Evolutionary conservation across 2,888 invertebrate genomes (phyloP), one percentile per base, ranked within the genome.

Genomic region (Apamea epomidion): DNA sequence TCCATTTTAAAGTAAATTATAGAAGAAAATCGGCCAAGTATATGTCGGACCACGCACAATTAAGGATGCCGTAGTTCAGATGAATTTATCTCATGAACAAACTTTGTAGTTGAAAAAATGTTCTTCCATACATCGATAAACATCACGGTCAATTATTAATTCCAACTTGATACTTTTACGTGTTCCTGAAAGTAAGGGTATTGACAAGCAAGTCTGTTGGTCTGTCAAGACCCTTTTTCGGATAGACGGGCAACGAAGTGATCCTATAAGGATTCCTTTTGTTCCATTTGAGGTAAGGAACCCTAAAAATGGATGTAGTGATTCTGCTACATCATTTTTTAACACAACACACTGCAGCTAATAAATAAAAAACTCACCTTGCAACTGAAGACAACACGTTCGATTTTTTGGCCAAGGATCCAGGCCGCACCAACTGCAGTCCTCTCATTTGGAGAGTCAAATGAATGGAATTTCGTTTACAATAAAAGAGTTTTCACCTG

Each of bases 351-450:
- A 67, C 32, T 14, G 21, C 16, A 37, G 7, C 2, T 29, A n/a
- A 45, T 29, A 12, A n/a, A 67, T 42, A 65, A 54, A 73, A 37
- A 65, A 72, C 92, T 91, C 85, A 95, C 95, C 91, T 92, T 64
- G 90, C 85, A 51, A 88, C 90, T 18, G 91, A 85, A n/a, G 91
- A 83, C 14, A 93, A 45, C 21, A 87, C 73, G 32, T 87, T 89
- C 32, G 89, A 83, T 87, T 93, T 93, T 5, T 70, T 18, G 14
- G 84, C 83, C 37, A 91, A 70, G 58, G 91, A 88, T 51, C 87
- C 83, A 2, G 84, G 81, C 25, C 85, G 80, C 10, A 88, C 83
- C 69, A 92, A 82, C 83, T 93, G 90, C 91, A 93, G 90, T 42
- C 84, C 88, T 72, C 80, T 80, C 78, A 85, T 79, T 81, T 71